Evolutionary conservation across 2,888 invertebrate species (phyloP), one percentile per base, ranked within the genome.

Genomic region (Drosophila setosimentum): DNA sequence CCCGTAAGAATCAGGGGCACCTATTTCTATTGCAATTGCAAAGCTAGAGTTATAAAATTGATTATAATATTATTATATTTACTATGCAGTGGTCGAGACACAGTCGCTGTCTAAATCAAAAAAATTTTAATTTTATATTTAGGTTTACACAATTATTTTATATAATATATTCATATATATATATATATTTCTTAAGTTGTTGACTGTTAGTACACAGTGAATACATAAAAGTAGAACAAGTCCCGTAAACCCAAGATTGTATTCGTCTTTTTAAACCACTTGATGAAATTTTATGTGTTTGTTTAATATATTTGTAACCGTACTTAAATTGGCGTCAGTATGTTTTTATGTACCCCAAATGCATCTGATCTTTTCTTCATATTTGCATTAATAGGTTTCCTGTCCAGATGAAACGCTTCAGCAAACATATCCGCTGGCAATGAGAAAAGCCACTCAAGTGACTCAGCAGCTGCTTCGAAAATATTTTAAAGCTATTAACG

Each of bases 401-500:
- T 42, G 58, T 61, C 35, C n/a, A 49, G 3, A 29, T 65, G 8
- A 29, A 53, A 61, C 27, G 63, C 61, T 42, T 40, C 33, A 50
- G 40, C 30, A 42, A 54, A 63, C 74, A 66, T 40, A 60, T 65
- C 69, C 30, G 37, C 40, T 50, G 21, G 29, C 48, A 50, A 75
- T 50, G 27, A 18, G 29, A 49, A 55, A 68, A 59, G 51, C 49
- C 69, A 80, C 32, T 76, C 48, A 49, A 68, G 54, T 71, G 65
- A 63, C 42, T 75, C 71, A 70, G 60, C 53, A 53, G 53, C 75
- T 66, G 67, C 30, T 79, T 68, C 61, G 70, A 75, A 74, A 75
- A 83, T 81, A 74, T 87, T 73, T 71, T 11, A 62, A 55, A 66
- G 69, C 89, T 66, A 74, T 88, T 68, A 80, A 64, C 63, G 75